phyloP scores from a whole-genome alignment of 2,113 vertebrate genomes.

The Sinosuthora webbiana region DNA sequence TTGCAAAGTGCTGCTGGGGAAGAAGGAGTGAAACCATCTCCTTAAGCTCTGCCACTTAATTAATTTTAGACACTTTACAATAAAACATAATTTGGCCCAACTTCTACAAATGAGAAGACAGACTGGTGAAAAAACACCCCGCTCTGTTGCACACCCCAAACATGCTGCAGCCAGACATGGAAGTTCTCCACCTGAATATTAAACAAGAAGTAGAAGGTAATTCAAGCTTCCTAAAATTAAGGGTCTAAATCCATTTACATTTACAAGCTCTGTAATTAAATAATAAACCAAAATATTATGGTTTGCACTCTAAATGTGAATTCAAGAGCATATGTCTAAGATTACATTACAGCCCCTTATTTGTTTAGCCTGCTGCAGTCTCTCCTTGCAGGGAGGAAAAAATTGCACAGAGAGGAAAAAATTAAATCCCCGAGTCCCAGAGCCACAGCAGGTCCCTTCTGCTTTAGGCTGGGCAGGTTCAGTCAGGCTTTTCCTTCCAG shows the following conservation, averaged over 20 bases:
- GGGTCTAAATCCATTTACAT: constrained; percentile 33
- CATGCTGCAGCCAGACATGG: not conserved
- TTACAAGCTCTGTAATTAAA: constrained; percentile 56
- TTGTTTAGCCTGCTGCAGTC: constrained; percentile 6
- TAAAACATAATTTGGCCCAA: not conserved
- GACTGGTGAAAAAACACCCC: not conserved
- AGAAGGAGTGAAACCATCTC: not conserved
- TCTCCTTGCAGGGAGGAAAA: not conserved
- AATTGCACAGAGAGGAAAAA: not conserved
- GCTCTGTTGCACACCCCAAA: not conserved
- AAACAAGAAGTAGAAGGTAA: constrained; percentile 21
- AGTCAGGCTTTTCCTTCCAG: not conserved
- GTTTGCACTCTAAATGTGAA: constrained; percentile 8
- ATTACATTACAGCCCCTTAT: constrained; percentile 12
- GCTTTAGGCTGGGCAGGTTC: not conserved
- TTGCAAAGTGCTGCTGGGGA: not conserved
- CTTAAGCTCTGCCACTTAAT: not conserved
- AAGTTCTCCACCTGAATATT: constrained; percentile 30
- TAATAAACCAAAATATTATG: constrained; percentile 43
- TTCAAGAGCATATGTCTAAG: constrained; percentile 13
- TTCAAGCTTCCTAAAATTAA: constrained; percentile 41
- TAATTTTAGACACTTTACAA: constrained; percentile 1
- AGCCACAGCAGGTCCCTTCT: not conserved
- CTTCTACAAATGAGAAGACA: not conserved
- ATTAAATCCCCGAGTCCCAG: not conserved